Evolutionary conservation across 2,888 invertebrate species (phyloP).

Genomic region (Meliscaeva auricollis): DNA sequence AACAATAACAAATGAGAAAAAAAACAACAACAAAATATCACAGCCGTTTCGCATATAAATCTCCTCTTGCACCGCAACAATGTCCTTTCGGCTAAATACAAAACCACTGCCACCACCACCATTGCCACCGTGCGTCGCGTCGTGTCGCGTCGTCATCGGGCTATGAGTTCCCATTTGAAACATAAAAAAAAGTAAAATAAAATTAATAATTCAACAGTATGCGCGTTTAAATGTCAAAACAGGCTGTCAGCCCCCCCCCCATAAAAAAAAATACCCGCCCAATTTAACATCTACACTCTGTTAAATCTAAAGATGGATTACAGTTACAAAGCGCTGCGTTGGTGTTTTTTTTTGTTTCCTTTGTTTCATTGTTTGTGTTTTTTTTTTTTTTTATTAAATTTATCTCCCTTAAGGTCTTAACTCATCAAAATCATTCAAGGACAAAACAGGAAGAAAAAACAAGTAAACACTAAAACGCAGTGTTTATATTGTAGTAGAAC

Average conservation of each 20-base stretch:
- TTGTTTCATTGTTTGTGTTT: too few relatives aligned
- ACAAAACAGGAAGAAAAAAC: constrained; percentile 15
- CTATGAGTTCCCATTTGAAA: constrained; percentile 11
- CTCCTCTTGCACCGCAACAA: constrained; percentile 24
- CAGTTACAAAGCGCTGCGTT: background rate
- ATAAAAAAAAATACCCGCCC: constrained; percentile 47
- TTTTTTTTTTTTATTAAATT: constrained; percentile 46
- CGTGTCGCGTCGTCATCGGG: too few relatives aligned
- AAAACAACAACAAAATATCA: background rate
- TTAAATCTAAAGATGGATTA: constrained; percentile 57
- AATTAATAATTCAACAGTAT: constrained; percentile 63
- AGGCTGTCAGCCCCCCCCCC: constrained; percentile 49
- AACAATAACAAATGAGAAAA: constrained; percentile 25
- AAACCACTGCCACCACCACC: constrained; percentile 24
- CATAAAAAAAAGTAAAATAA: background rate
- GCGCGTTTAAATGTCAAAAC: constrained; percentile 60
- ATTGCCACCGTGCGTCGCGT: background rate
- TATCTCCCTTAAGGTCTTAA: constrained; percentile 40
- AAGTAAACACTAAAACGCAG: constrained; percentile 16
- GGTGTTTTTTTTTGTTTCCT: background rate
- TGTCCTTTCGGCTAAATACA: constrained; percentile 24
- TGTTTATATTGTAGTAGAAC: background rate
- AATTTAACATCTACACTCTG: constrained; percentile 65
- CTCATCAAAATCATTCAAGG: constrained; percentile 39
- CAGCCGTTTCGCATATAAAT: constrained; percentile 33